Evolutionary conservation across 1,140 invertebrate genomes (phyloP).

Genomic region (Drosophila mojavensis): DNA sequence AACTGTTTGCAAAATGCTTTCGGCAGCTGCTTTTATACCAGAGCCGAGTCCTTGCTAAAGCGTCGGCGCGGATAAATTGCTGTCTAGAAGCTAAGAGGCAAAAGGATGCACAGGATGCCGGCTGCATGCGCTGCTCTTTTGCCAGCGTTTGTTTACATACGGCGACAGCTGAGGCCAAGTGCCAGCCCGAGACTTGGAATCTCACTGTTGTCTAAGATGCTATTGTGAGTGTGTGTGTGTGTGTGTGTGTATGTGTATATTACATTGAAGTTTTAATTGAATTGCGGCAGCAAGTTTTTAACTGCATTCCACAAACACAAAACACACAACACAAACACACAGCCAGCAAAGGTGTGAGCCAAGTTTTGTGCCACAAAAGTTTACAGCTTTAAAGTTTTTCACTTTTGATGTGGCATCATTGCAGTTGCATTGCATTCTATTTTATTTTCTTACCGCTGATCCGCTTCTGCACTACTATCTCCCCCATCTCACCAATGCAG

Average conservation of each 20-base stretch:
- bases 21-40: conserved; percentile 59
- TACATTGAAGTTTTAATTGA: conserved; percentile 82
- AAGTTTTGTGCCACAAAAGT: conserved; percentile 57
- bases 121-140: conserved; percentile 57
- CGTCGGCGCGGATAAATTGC: conserved; percentile 64
- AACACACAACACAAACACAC: conserved; percentile 1
- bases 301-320: conserved; percentile 61
- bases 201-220: conserved; percentile 44
- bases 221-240: conserved; percentile 17
- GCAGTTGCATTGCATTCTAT: conserved; percentile 23
- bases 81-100: not conserved
- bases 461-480: not conserved
- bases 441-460: conserved; percentile 12
- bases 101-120: conserved; percentile 27
- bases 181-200: conserved; percentile 42
- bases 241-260: conserved; percentile 42
- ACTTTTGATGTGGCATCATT: conserved; percentile 56
- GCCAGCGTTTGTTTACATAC: conserved; percentile 68
- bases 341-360: conserved; percentile 60
- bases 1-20: conserved; percentile 42
- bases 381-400: conserved; percentile 71
- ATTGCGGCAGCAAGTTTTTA: conserved; percentile 80
- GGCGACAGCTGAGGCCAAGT: conserved; percentile 57
- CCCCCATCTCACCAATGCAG: conserved; percentile 20
- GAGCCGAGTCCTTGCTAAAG: not conserved